phyloP scores from a whole-genome alignment of 2,888 invertebrate species.

The Apamea epomidion region DNA sequence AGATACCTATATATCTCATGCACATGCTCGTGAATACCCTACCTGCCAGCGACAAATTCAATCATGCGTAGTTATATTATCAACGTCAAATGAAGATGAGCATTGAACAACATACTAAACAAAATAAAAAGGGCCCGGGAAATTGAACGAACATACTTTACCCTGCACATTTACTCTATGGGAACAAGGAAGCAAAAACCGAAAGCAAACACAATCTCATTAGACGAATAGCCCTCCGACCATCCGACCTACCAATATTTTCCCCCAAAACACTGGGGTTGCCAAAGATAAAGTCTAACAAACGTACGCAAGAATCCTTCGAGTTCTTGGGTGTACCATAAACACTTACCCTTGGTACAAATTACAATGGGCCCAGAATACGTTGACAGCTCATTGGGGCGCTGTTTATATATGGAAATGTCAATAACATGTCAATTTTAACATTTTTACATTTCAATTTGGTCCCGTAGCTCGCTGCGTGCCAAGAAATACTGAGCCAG shows the following conservation, averaged over 20 bases:
- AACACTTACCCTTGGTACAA: constrained; percentile 48
- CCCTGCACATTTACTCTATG: constrained; percentile 36
- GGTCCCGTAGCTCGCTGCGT: constrained; percentile 1
- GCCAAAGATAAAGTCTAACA: constrained; percentile 61
- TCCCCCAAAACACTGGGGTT: constrained; percentile 50
- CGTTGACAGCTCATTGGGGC: constrained; percentile 20
- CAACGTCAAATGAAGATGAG: constrained; percentile 22
- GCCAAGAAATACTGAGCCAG: constrained; percentile 35
- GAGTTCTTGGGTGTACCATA: constrained; percentile 46
- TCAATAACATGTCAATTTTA: constrained; percentile 48
- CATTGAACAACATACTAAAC: constrained; percentile 14
- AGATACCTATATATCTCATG: background rate
- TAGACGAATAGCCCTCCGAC: constrained; percentile 57
- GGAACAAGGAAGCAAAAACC: constrained; percentile 54
- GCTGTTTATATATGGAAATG: constrained; percentile 24
- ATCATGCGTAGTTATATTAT: constrained; percentile 4
- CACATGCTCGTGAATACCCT: background rate
- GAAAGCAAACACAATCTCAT: constrained; percentile 62
- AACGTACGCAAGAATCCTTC: constrained; percentile 48
- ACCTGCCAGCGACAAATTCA: background rate
- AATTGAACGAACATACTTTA: constrained; percentile 29
- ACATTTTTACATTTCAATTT: constrained; percentile 46
- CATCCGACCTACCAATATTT: constrained; percentile 60
- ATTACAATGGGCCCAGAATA: constrained; percentile 24
- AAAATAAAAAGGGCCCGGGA: constrained; percentile 28